These are phyloP conservation scores for Phenganax stokvisi DNA, from an alignment of 92 coral and sea anemone genomes.

Conservation along the genomic window DNA sequence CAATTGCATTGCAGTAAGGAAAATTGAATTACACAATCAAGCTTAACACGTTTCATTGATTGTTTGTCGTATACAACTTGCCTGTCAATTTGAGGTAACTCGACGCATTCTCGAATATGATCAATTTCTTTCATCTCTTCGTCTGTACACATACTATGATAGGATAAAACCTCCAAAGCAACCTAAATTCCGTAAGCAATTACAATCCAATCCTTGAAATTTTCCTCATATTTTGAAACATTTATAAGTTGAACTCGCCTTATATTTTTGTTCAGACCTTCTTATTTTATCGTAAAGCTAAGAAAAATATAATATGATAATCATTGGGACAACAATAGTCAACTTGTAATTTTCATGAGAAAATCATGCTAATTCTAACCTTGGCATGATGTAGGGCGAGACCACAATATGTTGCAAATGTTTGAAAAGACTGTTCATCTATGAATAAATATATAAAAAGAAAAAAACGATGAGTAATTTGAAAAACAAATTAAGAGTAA, in stretches of 20 bases:
- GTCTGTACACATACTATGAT: slow-evolving; percentile 95
- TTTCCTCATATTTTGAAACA: not conserved
- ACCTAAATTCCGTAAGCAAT: slow-evolving; percentile 50
- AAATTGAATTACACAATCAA: too few species aligned
- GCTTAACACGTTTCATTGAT: too few species aligned
- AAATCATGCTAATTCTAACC: slow-evolving; percentile 44
- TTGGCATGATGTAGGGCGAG: slow-evolving; percentile 98
- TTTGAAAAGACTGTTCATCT: slow-evolving; percentile 98
- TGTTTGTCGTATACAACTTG: slow-evolving; percentile 10
- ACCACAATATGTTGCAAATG: slow-evolving; percentile 99
- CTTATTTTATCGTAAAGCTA: slow-evolving; percentile 97
- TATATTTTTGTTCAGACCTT: slow-evolving; percentile 93
- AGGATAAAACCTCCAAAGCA: slow-evolving; percentile 87
- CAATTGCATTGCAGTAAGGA: too few species aligned
- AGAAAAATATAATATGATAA: slow-evolving; percentile 2
- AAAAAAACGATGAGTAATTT: too few species aligned
- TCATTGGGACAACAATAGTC: not conserved
- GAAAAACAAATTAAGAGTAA: too few species aligned
- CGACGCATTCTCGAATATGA: slow-evolving; percentile 35
- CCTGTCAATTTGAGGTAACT: slow-evolving; percentile 58
- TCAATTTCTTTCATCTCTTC: slow-evolving; percentile 53
- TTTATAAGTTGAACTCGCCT: slow-evolving; percentile 47
- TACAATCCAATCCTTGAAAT: not conserved
- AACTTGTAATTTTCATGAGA: not conserved
- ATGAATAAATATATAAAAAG: slow-evolving; percentile 8